These are phyloP conservation scores for Drosophila aldrichi DNA, from an alignment of 2,888 invertebrate species.

Conservation along the genomic window DNA sequence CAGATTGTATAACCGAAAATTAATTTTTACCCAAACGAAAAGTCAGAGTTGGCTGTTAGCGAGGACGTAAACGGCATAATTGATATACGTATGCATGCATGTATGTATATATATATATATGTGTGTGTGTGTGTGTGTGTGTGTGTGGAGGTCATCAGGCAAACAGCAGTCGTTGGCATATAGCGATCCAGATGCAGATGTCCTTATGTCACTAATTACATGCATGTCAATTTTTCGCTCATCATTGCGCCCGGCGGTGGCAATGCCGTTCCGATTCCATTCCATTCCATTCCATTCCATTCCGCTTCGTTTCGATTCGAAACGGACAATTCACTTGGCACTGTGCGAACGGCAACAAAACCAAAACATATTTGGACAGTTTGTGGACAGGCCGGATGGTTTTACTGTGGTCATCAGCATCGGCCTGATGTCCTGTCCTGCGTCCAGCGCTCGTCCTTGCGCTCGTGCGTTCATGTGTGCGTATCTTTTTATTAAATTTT, in stretches of 20 bases:
- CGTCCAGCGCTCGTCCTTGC: not conserved
- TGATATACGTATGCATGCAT: constrained; percentile 58
- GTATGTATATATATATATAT: constrained; percentile 6
- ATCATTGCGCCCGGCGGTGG: constrained; percentile 65
- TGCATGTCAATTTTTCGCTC: constrained; percentile 81
- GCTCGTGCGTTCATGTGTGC: constrained; percentile 21
- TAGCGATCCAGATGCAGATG: constrained; percentile 35
- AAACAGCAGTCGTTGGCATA: constrained; percentile 20
- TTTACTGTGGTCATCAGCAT: constrained; percentile 40
- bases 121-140: constrained; percentile 9
- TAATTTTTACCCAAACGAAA: constrained; percentile 57
- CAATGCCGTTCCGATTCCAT: constrained; percentile 24
- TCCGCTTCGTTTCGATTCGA: constrained; percentile 17
- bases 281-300: constrained; percentile 28
- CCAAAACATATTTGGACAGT: constrained; percentile 80
- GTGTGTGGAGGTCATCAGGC: constrained; percentile 25
- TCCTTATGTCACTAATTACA: constrained; percentile 79
- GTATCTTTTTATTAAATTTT: constrained; percentile 77
- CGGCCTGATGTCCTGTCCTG: constrained; percentile 10
- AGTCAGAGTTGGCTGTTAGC: constrained; percentile 31
- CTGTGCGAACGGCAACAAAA: constrained; percentile 44
- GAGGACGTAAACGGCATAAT: constrained; percentile 75
- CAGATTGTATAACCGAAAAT: constrained; percentile 52
- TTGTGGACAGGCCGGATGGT: constrained; percentile 63
- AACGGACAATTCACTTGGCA: constrained; percentile 42